A percentile compares a stretch with the other conserved stretches of the same genome.
Conservation (phyloP, 2,888 invertebrate genomes). For the Limenitis camilla region DNA sequence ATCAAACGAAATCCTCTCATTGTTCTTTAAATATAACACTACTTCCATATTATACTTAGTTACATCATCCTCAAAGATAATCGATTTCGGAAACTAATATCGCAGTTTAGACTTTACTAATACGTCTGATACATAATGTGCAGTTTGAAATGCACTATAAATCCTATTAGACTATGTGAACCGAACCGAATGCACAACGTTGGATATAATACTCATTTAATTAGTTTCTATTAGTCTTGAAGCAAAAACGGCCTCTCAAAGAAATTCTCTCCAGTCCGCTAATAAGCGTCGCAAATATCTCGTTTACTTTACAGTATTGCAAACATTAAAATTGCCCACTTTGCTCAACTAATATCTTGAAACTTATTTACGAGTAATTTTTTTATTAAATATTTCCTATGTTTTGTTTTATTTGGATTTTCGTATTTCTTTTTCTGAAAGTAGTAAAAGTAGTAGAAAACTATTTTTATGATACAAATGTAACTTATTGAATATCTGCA, state of each 20-base stretch:
- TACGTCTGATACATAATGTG: constrained; percentile 10
- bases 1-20: neutral
- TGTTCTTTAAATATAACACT: neutral
- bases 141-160: constrained; percentile 8
- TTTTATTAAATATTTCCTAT: too few relatives aligned
- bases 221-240: constrained; percentile 14
- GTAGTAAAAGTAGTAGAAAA: too few relatives aligned
- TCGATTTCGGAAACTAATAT: constrained; percentile 4
- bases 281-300: constrained; percentile 1
- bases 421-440: too few relatives aligned
- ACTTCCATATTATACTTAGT: neutral
- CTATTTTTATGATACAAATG: too few relatives aligned
- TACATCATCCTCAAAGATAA: constrained; percentile 1
- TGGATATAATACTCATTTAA: constrained; percentile 15
- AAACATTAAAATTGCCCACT: neutral
- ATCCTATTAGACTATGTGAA: constrained; percentile 8
- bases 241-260: constrained; percentile 8
- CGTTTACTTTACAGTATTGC: neutral
- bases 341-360: too few relatives aligned
- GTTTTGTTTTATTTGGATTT: too few relatives aligned
- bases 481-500: too few relatives aligned
- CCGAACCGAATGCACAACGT: constrained; percentile 11
- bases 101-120: constrained; percentile 10
- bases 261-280: neutral
- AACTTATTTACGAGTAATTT: too few relatives aligned